A percentile compares a stretch with the other conserved stretches of the same genome.
Conservation (phyloP, 2,113 vertebrate species). For the Corydoras sp. region DNA sequence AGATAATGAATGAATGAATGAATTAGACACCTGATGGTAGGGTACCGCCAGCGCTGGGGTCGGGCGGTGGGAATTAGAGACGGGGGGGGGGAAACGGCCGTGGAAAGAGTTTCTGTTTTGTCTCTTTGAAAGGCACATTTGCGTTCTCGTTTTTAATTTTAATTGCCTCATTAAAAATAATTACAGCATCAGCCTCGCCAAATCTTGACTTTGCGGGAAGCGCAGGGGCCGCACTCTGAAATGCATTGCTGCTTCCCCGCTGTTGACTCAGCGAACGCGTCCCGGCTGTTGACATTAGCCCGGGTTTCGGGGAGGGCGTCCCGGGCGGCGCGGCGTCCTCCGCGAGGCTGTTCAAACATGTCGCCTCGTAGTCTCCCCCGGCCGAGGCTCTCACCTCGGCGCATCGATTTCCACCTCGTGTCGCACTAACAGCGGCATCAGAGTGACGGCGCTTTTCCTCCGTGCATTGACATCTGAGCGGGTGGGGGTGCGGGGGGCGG, state of each 20-base stretch:
- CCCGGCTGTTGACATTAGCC: slow-evolving; percentile 27
- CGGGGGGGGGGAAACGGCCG: too few relatives aligned
- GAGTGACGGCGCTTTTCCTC: slow-evolving; percentile 22
- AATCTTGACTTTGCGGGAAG: slow-evolving; percentile 47
- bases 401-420: slow-evolving; percentile 24
- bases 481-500: slow-evolving; percentile 19
- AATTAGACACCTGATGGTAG: too few relatives aligned
- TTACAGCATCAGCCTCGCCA: slow-evolving; percentile 63
- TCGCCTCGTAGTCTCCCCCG: slow-evolving; percentile 18
- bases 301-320: background rate
- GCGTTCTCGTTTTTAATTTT: slow-evolving; percentile 59
- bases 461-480: slow-evolving; percentile 19
- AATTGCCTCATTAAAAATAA: slow-evolving; percentile 69
- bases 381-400: slow-evolving; percentile 22
- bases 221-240: background rate
- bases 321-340: background rate
- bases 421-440: slow-evolving; percentile 25
- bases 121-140: slow-evolving; percentile 51
- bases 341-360: slow-evolving; percentile 4
- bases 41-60: too few relatives aligned
- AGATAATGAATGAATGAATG: too few relatives aligned
- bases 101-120: slow-evolving; percentile 40
- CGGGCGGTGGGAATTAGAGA: too few relatives aligned
- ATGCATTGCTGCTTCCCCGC: background rate
- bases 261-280: slow-evolving; percentile 26